These are phyloP conservation scores for Steinernema hermaphroditum DNA, from an alignment of 2,888 invertebrate genomes.

Conservation along the genomic window DNA sequence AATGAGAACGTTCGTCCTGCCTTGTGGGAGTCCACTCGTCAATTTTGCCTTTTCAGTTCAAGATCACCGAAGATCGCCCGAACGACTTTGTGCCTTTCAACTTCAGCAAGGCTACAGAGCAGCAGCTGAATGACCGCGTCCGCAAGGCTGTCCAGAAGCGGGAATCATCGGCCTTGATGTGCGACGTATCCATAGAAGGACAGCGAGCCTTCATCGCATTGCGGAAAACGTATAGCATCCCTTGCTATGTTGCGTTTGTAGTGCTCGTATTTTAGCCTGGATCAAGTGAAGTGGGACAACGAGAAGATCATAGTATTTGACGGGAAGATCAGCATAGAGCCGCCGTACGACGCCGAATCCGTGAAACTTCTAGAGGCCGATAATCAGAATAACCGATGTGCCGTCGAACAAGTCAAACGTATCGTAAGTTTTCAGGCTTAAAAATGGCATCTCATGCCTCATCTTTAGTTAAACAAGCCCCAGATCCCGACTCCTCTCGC, in stretches of 20 bases:
- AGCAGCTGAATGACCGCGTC: neutral
- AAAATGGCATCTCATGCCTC: too few species aligned
- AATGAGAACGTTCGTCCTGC: neutral
- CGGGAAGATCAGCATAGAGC: neutral
- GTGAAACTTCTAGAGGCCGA: neutral
- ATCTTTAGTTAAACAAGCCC: neutral
- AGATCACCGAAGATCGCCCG: neutral
- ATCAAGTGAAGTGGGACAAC: neutral
- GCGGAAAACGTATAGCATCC: neutral
- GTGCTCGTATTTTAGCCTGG: neutral
- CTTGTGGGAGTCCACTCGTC: too few species aligned
- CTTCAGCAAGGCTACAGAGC: neutral
- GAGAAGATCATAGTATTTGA: neutral
- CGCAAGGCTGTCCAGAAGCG: neutral
- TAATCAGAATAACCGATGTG: neutral
- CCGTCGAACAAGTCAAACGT: neutral
- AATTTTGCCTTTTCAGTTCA: neutral
- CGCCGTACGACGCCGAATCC: neutral
- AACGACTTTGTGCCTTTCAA: neutral
- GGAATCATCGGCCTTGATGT: neutral
- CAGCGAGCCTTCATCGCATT: neutral
- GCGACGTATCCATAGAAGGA: conserved; percentile 1
- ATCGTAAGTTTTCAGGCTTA: neutral
- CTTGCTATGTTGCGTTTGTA: neutral
- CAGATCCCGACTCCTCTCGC: neutral